Percentiles rank a stretch among this genome's conserved stretches.
Evolutionary conservation across 2,797 vertebrate species (phyloP).

Genomic region (Salmo trutta): DNA sequence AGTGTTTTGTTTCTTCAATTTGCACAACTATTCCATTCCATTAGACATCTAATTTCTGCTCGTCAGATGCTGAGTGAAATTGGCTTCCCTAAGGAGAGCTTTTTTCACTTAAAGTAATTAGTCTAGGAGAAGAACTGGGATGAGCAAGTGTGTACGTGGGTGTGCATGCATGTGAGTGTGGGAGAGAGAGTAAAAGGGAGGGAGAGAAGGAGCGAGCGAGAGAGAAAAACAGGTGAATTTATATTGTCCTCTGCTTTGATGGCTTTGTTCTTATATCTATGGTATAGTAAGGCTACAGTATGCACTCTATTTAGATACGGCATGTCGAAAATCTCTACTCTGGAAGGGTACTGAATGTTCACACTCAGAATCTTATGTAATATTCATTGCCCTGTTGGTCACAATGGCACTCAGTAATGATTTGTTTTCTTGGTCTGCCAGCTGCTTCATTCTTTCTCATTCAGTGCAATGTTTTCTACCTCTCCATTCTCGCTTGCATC

Average conservation of each 20-base stretch:
- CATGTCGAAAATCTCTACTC: background rate
- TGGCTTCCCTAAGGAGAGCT: conserved; percentile 72
- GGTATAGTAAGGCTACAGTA: background rate
- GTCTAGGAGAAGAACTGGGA: conserved; percentile 60
- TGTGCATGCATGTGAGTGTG: conserved; percentile 31
- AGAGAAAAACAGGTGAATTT: conserved; percentile 8
- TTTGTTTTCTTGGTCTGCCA: background rate
- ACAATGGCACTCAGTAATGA: conserved; percentile 5
- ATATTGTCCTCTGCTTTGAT: conserved; percentile 8
- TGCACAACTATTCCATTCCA: conserved; percentile 77
- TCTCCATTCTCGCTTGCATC: background rate
- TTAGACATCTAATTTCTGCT: conserved; percentile 88
- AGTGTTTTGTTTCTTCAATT: conserved; percentile 71
- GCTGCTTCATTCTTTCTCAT: background rate
- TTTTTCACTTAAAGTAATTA: conserved; percentile 82
- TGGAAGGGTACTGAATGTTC: too few relatives aligned
- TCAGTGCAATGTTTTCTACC: background rate
- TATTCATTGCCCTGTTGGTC: background rate
- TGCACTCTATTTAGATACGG: background rate
- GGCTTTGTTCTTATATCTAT: background rate
- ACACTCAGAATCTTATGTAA: background rate
- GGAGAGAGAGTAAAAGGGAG: background rate
- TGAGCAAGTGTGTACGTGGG: conserved; percentile 45
- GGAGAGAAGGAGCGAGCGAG: background rate
- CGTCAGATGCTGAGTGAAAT: conserved; percentile 82